Conservation (phyloP, 2,113 vertebrate species). For the Pavo muticus region DNA sequence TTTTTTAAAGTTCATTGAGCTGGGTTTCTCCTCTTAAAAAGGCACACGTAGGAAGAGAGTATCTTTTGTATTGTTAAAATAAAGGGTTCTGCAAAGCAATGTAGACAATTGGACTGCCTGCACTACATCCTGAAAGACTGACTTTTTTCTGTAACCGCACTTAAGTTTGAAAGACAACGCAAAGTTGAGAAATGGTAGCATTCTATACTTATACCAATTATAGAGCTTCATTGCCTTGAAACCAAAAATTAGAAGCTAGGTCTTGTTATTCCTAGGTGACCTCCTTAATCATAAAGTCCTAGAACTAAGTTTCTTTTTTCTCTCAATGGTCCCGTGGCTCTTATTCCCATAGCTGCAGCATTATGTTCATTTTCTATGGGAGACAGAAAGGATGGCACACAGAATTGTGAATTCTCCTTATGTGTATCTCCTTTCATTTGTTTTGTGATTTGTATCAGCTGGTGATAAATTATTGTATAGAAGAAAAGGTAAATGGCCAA, state of each 20-base stretch:
- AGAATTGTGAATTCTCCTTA: background rate
- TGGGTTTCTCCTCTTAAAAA: background rate
- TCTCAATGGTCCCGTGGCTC: background rate
- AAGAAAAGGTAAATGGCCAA: background rate
- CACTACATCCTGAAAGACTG: background rate
- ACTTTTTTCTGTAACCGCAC: background rate
- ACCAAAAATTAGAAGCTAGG: background rate
- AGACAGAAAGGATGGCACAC: background rate
- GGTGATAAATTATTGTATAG: background rate
- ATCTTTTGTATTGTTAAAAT: background rate
- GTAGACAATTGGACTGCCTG: background rate
- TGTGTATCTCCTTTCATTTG: background rate
- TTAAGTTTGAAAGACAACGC: background rate
- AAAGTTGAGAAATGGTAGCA: background rate
- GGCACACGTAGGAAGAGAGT: background rate
- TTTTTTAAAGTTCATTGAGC: background rate
- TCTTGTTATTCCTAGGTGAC: background rate
- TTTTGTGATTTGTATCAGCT: background rate
- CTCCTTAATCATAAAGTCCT: background rate
- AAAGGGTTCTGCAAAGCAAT: background rate
- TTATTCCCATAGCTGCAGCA: background rate
- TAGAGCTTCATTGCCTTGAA: background rate
- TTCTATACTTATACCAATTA: background rate
- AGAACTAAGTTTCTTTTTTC: accelerated
- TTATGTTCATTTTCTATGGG: background rate